Evolutionary conservation across 2,113 vertebrate species (phyloP).

Genomic region (Acinonyx jubatus): DNA sequence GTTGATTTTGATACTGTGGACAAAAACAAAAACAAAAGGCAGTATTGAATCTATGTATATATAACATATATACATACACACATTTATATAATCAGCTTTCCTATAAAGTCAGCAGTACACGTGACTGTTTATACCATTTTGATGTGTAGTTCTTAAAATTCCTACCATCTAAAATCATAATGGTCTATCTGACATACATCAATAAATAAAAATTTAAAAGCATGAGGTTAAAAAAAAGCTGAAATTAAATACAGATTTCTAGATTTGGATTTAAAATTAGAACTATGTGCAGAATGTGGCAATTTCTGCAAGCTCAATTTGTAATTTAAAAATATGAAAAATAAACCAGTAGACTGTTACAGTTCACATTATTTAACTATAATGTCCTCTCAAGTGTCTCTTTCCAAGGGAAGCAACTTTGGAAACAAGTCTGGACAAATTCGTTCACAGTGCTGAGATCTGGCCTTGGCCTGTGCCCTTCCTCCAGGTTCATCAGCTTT

Average conservation of each 20-base stretch:
- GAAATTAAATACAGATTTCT: constrained; percentile 85
- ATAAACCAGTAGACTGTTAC: constrained; percentile 84
- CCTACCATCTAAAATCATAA: constrained; percentile 82
- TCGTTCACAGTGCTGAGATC: constrained; percentile 71
- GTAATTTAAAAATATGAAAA: constrained; percentile 78
- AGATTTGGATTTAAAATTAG: constrained; percentile 82
- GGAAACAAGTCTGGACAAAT: constrained; percentile 61
- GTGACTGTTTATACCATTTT: constrained; percentile 79
- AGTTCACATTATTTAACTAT: constrained; percentile 85
- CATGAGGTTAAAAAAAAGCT: constrained; percentile 83
- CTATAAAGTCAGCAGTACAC: constrained; percentile 85
- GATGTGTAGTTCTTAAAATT: constrained; percentile 82
- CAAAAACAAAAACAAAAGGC: constrained; percentile 78
- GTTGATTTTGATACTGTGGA: constrained; percentile 77
- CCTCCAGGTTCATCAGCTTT: background rate
- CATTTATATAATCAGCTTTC: constrained; percentile 82
- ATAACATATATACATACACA: constrained; percentile 79
- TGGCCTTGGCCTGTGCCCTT: constrained; percentile 32
- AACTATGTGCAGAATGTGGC: constrained; percentile 74
- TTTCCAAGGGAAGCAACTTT: constrained; percentile 80
- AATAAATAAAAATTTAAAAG: constrained; percentile 87
- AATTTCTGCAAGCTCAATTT: constrained; percentile 80
- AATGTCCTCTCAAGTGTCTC: constrained; percentile 76
- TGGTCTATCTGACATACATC: constrained; percentile 76
- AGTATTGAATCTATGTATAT: constrained; percentile 88